phyloP scores from a whole-genome alignment of 1,140 invertebrate species.

The Drosophila obscura region DNA sequence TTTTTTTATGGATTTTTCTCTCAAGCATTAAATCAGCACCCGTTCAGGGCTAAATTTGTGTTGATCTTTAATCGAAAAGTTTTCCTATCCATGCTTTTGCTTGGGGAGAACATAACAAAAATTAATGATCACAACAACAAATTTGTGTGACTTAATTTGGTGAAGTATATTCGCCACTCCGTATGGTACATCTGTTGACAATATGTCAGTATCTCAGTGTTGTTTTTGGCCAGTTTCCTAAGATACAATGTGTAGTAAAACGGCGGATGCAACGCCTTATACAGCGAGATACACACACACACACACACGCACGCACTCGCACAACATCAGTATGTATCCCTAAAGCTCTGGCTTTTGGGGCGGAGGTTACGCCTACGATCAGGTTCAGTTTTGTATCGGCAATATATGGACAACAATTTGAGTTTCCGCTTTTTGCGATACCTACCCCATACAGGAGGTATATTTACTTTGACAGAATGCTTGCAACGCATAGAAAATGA shows the following conservation, averaged over 20 bases:
- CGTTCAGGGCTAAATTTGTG: too few relatives aligned
- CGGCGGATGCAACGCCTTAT: slow-evolving; percentile 68
- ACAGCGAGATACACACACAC: slow-evolving; percentile 6
- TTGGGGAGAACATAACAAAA: slow-evolving; percentile 7
- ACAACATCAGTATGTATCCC: slow-evolving; percentile 1
- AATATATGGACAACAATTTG: slow-evolving; percentile 53
- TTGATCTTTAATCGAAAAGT: too few relatives aligned
- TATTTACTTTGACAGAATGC: too few relatives aligned
- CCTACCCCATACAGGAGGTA: too few relatives aligned
- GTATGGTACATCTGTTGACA: slow-evolving; percentile 14
- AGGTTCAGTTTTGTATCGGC: slow-evolving; percentile 15
- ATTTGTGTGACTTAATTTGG: slow-evolving; percentile 48
- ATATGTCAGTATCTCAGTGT: slow-evolving; percentile 2
- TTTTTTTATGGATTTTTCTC: too few relatives aligned
- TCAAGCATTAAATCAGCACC: too few relatives aligned
- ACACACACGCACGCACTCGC: too few relatives aligned
- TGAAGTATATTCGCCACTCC: neutral
- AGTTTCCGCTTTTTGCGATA: slow-evolving; percentile 57
- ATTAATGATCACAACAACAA: slow-evolving; percentile 39
- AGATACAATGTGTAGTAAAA: slow-evolving; percentile 38
- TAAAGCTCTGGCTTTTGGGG: slow-evolving; percentile 15
- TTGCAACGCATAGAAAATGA: too few relatives aligned
- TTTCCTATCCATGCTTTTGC: too few relatives aligned
- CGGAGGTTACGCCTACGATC: slow-evolving; percentile 20
- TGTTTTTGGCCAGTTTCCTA: slow-evolving; percentile 49